Base-by-base conservation (phyloP, 2,888 invertebrate species). In the Eustalomyia histrio region DNA sequence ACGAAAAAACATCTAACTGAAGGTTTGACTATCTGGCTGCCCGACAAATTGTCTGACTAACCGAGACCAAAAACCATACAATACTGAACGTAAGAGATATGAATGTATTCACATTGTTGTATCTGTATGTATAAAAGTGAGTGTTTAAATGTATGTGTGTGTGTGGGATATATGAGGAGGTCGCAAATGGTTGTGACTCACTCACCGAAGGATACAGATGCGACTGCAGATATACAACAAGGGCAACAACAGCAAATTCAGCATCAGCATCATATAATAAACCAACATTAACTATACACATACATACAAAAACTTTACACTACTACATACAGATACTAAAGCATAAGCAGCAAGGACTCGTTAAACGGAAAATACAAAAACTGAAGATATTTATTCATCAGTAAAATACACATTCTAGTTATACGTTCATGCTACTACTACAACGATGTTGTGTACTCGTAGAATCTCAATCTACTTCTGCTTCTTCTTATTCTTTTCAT, bases 141-240 rank as follows among this genome's bases (percentile, higher is more conserved):
- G 33, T 69, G 9, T 43, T n/a, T n/a, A n/a, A n/a, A n/a, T n/a
- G n/a, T n/a, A n/a, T n/a, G 52, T 67, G 53, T 52, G 39, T 35
- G 14, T 61, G 33, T 75, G 1, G 43, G 75, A 9, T 75, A 65
- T 74, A 52, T 58, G 78, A 78, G 71, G 78, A 81, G 78, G 81
- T 78, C 74, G 74, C 81, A 81, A 81, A 78, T 81, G 81, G 63
- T 57, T 81, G 81, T 81, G 81, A 81, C 81, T 81, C 78, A 81
- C 81, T 81, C 74, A 72, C 81, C 63, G 78, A 81, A 81, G 81
- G 81, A 81, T 81, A 81, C 78, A 78, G 81, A 81, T 78, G 74
- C 78, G 81, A 81, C 74, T 81, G 78, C 81, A 81, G 81, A 81
- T 75, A 81, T 63, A 75, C 52, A 35, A 64, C 67, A 73, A 80